Evolutionary conservation across 2,113 vertebrate species (phyloP).

Genomic region (Leuciscus idus): DNA sequence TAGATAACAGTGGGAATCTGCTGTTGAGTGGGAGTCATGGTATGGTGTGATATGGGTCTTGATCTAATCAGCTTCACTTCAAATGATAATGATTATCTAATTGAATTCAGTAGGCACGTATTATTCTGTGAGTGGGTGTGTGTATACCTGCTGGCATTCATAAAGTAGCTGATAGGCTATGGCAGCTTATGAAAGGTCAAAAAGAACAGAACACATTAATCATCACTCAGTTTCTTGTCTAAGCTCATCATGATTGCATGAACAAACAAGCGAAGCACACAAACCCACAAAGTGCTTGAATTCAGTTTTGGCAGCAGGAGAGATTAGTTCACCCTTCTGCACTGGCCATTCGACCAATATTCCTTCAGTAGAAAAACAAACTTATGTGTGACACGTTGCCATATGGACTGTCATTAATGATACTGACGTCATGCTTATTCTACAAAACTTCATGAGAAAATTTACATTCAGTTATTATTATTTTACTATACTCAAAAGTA

Average conservation of each 20-base stretch:
- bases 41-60: background rate
- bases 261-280: background rate
- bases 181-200: background rate
- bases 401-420: too few relatives aligned
- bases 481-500: too few relatives aligned
- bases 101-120: background rate
- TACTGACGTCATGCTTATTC: too few relatives aligned
- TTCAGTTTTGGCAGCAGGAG: background rate
- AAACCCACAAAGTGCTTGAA: background rate
- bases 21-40: background rate
- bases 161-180: background rate
- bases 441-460: too few relatives aligned
- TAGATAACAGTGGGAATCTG: background rate
- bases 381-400: too few relatives aligned
- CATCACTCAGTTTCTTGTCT: background rate
- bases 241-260: background rate
- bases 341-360: too few relatives aligned
- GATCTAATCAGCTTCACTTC: constrained; percentile 4
- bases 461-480: too few relatives aligned
- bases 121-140: background rate
- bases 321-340: background rate
- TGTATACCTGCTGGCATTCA: background rate
- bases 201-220: background rate
- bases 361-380: too few relatives aligned
- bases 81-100: background rate